These are phyloP conservation scores for Meloidogyne exigua DNA, from an alignment of 1,140 invertebrate species.

Conservation along the genomic window DNA sequence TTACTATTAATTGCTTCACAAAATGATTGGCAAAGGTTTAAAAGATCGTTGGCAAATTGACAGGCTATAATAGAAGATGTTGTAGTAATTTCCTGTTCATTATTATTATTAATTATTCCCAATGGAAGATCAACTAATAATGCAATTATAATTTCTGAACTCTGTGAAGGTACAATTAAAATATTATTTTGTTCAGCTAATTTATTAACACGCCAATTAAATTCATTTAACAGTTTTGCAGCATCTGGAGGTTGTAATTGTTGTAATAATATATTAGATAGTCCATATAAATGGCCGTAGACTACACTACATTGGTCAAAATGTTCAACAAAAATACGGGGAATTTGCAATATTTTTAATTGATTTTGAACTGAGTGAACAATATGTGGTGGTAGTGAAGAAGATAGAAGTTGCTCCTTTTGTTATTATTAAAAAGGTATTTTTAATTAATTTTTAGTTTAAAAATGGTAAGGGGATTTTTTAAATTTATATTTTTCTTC, in stretches of 20 bases:
- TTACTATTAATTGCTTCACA: conserved; percentile 57
- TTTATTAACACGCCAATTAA: conserved; percentile 44
- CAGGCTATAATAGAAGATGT: conserved; percentile 27
- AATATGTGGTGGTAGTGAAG: conserved; percentile 52
- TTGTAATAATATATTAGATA: conserved; percentile 46
- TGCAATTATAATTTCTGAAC: conserved; percentile 49
- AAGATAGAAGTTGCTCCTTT: conserved; percentile 49
- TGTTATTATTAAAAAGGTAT: too few relatives aligned
- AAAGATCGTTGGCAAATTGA: conserved; percentile 51
- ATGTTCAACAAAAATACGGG: conserved; percentile 54
- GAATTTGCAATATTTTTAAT: conserved; percentile 37
- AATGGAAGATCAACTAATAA: conserved; percentile 36
- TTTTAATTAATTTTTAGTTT: too few relatives aligned
- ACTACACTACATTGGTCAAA: conserved; percentile 56
- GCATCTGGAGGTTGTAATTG: conserved; percentile 58
- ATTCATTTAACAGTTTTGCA: conserved; percentile 56
- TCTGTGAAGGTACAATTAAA: not conserved
- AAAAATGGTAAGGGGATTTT: too few relatives aligned
- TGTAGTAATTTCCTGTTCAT: too few relatives aligned
- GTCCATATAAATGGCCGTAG: conserved; percentile 52
- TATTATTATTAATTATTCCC: not conserved
- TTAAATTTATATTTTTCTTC: too few relatives aligned
- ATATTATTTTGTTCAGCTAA: conserved; percentile 38
- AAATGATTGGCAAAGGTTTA: conserved; percentile 51
- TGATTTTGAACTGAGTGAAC: conserved; percentile 52